phyloP scores from a whole-genome alignment of 2,888 invertebrate genomes.

The Chymomyza amoena region DNA sequence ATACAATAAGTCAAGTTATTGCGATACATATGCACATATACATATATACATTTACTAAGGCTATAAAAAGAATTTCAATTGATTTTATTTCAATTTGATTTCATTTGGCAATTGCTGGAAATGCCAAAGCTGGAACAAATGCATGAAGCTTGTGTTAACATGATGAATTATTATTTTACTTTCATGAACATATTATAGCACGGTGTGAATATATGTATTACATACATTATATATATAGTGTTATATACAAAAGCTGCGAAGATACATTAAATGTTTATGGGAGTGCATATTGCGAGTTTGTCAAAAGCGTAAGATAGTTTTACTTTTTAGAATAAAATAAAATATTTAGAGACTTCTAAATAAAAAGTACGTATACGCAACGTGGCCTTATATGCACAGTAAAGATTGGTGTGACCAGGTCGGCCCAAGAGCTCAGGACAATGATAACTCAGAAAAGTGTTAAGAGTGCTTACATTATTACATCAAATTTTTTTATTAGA shows the following conservation, averaged over 20 bases:
- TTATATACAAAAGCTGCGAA: neutral
- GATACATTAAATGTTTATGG: neutral
- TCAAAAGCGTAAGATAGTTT: neutral
- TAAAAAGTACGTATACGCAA: no score
- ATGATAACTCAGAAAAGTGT: no score
- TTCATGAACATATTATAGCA: neutral
- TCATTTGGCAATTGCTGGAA: conserved; percentile 14
- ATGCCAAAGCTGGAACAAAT: neutral
- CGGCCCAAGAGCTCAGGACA: no score
- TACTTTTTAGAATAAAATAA: no score
- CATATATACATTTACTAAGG: conserved; percentile 14
- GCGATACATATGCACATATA: conserved; percentile 9
- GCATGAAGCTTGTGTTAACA: conserved; percentile 43
- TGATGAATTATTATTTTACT: conserved; percentile 63
- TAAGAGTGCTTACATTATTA: no score
- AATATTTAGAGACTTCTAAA: no score
- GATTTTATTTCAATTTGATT: conserved; percentile 70
- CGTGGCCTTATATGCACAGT: no score
- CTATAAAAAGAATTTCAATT: conserved; percentile 56
- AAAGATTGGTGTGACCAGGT: no score
- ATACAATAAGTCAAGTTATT: conserved; percentile 16
- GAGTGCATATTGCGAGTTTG: neutral
- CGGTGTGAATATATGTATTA: neutral
- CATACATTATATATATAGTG: neutral
- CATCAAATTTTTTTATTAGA: no score